Conservation (phyloP, 2,113 vertebrate genomes). For the Nibea coibor region DNA sequence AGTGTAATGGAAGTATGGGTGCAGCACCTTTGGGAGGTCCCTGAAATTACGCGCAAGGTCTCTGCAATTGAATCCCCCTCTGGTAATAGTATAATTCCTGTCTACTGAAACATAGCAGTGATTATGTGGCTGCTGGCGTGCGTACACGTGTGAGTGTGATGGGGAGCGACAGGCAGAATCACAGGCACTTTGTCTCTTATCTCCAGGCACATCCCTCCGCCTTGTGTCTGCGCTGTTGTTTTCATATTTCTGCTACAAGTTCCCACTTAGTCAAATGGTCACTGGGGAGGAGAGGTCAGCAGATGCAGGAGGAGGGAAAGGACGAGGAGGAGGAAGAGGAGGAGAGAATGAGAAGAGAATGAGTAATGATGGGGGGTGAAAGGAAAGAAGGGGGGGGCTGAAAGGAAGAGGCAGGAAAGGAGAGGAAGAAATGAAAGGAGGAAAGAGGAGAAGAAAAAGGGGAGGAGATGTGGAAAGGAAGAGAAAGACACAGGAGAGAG, state of each 20-base stretch:
- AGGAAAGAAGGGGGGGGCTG: not conserved
- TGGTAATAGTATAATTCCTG: slow-evolving; percentile 33
- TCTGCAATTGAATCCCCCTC: slow-evolving; percentile 50
- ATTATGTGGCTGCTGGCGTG: slow-evolving; percentile 30
- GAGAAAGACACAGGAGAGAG: not conserved
- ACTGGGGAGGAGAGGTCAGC: slow-evolving; percentile 66
- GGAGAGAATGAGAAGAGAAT: slow-evolving; percentile 5
- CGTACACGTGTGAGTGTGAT: not conserved
- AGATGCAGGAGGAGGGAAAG: slow-evolving; percentile 51
- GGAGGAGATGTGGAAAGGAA: too few relatives aligned
- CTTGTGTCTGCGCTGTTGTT: slow-evolving; percentile 66
- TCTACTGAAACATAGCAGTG: slow-evolving; percentile 7
- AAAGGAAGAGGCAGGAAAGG: not conserved
- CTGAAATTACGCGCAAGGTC: slow-evolving; percentile 23
- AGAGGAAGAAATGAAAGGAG: not conserved
- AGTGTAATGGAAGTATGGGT: slow-evolving; percentile 35
- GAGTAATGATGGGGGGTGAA: slow-evolving; percentile 9
- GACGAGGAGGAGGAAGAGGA: slow-evolving; percentile 6
- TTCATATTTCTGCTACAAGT: slow-evolving; percentile 73
- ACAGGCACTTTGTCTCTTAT: slow-evolving; percentile 43
- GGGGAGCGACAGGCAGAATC: slow-evolving; percentile 9
- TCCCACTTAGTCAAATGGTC: slow-evolving; percentile 76
- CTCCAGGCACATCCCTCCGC: slow-evolving; percentile 34
- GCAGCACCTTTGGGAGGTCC: slow-evolving; percentile 38
- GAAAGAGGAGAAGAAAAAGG: not conserved